A percentile compares a stretch with the other conserved stretches of the same genome.
phyloP scores from a whole-genome alignment of 2,797 vertebrate species.

The Menidia menidia region DNA sequence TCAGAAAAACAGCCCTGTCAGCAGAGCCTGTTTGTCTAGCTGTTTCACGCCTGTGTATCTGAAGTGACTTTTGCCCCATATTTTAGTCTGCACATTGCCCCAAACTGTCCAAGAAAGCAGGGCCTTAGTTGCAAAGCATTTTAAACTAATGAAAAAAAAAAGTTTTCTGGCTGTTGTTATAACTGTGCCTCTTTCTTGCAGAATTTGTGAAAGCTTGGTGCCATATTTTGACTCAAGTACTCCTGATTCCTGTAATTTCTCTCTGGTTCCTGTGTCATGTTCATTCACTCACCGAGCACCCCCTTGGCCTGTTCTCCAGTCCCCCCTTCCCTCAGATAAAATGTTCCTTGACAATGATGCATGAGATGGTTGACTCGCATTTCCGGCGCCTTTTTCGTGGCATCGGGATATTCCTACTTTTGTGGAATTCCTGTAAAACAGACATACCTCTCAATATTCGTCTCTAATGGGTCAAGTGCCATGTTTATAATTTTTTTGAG shows the following conservation, averaged over 20 bases:
- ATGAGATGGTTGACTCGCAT: constrained; percentile 69
- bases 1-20: background rate
- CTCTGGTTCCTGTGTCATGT: constrained; percentile 63
- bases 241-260: constrained; percentile 81
- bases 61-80: constrained; percentile 28
- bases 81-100: constrained; percentile 11
- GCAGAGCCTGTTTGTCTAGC: constrained; percentile 42
- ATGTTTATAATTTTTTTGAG: constrained; percentile 66
- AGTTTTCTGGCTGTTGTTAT: constrained; percentile 44
- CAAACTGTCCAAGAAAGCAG: constrained; percentile 8
- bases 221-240: constrained; percentile 77
- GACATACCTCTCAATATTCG: too few species aligned
- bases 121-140: background rate
- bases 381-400: background rate
- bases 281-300: constrained; percentile 32
- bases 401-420: too few species aligned
- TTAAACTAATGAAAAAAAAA: too few species aligned
- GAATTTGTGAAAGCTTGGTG: constrained; percentile 82
- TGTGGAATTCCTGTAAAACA: too few species aligned
- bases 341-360: constrained; percentile 70
- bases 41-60: constrained; percentile 51
- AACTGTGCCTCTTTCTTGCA: constrained; percentile 82
- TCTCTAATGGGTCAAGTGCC: constrained; percentile 70
- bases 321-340: constrained; percentile 6
- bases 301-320: constrained; percentile 33